Evolutionary conservation across 2,797 vertebrate genomes (phyloP).

Genomic region (Sebastes nivosus): DNA sequence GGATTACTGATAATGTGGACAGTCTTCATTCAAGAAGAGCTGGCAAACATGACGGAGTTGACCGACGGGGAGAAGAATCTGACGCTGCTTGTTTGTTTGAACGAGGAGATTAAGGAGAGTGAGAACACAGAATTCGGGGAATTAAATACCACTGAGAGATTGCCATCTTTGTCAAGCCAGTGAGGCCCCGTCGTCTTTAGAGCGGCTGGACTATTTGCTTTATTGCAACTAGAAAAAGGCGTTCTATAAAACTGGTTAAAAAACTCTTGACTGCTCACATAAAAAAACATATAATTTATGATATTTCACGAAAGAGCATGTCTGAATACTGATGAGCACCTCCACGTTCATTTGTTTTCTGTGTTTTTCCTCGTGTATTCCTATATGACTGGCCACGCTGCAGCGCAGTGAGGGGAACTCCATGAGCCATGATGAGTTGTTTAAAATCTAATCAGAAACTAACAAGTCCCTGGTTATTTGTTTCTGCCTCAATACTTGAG

Average conservation of each 20-base stretch:
- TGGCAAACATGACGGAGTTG: constrained; percentile 87
- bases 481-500: constrained; percentile 84
- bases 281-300: constrained; percentile 15
- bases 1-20: constrained; percentile 92
- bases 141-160: constrained; percentile 87
- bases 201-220: constrained; percentile 43
- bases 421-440: constrained; percentile 83
- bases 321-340: constrained; percentile 28
- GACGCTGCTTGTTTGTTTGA: constrained; percentile 94
- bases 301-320: constrained; percentile 6
- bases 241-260: constrained; percentile 29
- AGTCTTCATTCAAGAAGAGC: constrained; percentile 89
- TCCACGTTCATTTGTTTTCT: constrained; percentile 58
- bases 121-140: constrained; percentile 86
- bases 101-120: constrained; percentile 90
- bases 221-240: constrained; percentile 44
- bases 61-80: constrained; percentile 86
- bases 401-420: constrained; percentile 72
- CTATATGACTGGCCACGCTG: constrained; percentile 55
- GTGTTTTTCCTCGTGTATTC: constrained; percentile 58
- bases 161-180: constrained; percentile 47
- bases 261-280: not conserved
- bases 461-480: constrained; percentile 88
- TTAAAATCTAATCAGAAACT: constrained; percentile 88
- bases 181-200: constrained; percentile 24